A percentile compares a stretch with the other conserved stretches of the same genome.
These are phyloP conservation scores for Vipera ursinii DNA, from an alignment of 2,797 vertebrate genomes.

Conservation along the genomic window DNA sequence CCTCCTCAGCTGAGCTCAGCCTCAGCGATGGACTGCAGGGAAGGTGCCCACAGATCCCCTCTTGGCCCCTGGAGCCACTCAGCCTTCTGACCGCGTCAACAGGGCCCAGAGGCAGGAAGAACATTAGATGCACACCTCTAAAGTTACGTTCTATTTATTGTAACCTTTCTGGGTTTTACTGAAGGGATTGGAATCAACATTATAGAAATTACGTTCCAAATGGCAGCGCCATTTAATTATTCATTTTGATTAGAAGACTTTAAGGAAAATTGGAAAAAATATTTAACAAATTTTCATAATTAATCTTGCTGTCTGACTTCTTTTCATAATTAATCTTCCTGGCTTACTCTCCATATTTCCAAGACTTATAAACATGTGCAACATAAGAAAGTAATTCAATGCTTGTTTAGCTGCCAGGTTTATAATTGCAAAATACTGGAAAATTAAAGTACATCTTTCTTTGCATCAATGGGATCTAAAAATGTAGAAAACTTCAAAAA, in stretches of 20 bases:
- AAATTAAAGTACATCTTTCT: neutral
- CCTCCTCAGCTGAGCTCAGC: neutral
- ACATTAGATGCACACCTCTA: neutral
- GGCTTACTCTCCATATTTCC: neutral
- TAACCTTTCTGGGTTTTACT: neutral
- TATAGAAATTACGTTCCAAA: neutral
- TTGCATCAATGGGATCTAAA: neutral
- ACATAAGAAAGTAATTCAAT: neutral
- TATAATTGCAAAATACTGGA: neutral
- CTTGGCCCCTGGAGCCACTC: neutral
- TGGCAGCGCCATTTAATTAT: neutral
- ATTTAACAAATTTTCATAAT: neutral
- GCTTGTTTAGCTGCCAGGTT: neutral
- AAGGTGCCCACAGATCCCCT: neutral
- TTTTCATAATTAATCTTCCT: neutral
- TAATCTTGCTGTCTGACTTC: neutral
- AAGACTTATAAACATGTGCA: neutral
- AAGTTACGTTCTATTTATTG: neutral
- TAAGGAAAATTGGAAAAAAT: neutral
- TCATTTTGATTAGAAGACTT: neutral
- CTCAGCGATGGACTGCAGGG: neutral
- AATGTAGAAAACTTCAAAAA: neutral
- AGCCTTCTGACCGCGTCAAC: neutral
- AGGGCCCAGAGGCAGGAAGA: neutral
- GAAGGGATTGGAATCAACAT: neutral